Conservation (phyloP, 1,140 invertebrate genomes). For the Luehdorfia chinensis region DNA sequence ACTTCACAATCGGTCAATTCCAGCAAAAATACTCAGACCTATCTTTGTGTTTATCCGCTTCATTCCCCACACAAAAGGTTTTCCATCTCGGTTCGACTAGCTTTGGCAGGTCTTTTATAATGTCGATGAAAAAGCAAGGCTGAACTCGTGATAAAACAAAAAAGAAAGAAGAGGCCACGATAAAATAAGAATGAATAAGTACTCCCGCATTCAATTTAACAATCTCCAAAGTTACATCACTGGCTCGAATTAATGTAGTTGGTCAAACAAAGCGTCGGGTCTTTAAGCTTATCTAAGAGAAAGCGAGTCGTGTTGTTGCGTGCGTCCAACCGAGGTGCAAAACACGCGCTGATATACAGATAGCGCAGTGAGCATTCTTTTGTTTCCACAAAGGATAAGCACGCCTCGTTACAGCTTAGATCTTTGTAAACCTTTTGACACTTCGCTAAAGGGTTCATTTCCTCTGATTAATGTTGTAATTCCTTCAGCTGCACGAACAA, state of each 20-base stretch:
- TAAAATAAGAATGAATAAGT: conserved; percentile 33
- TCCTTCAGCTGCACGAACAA: conserved; percentile 50
- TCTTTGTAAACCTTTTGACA: conserved; percentile 67
- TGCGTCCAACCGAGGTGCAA: conserved; percentile 34
- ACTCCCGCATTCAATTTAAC: conserved; percentile 53
- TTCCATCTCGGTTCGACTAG: conserved; percentile 17
- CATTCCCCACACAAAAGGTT: conserved; percentile 25
- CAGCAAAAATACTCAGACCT: conserved; percentile 25
- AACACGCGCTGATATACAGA: conserved; percentile 44
- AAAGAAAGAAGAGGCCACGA: conserved; percentile 33
- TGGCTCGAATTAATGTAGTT: conserved; percentile 56
- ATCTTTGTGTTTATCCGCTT: conserved; percentile 27
- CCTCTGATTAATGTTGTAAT: conserved; percentile 69
- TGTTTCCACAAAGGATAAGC: conserved; percentile 53
- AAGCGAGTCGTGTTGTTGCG: conserved; percentile 39
- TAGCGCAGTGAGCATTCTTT: conserved; percentile 52
- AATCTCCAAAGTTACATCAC: conserved; percentile 46
- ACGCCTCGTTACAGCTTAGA: conserved; percentile 46
- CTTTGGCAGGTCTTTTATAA: conserved; percentile 16
- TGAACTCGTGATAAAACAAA: conserved; percentile 14
- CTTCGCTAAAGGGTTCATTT: conserved; percentile 73
- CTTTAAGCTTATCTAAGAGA: conserved; percentile 51
- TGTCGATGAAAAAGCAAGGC: conserved; percentile 4
- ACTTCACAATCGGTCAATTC: conserved; percentile 30
- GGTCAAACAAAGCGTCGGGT: conserved; percentile 47